These are phyloP conservation scores for Hydrozoanthus tunicans DNA, from an alignment of 64 coral and sea anemone species.

Conservation along the genomic window DNA sequence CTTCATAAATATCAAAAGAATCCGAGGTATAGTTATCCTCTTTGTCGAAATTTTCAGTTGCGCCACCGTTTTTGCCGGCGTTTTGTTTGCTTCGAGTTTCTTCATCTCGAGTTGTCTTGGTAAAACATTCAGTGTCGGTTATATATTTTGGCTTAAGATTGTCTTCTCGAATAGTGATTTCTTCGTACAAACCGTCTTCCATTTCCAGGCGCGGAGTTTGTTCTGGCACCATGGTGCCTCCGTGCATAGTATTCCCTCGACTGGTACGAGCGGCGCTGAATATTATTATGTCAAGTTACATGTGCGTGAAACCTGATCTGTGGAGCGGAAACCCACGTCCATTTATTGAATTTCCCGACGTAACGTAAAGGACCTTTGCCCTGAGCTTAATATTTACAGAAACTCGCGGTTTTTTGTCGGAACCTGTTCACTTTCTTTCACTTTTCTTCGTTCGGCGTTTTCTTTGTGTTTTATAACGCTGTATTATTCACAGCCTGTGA, in stretches of 20 bases:
- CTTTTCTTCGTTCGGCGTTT: background rate
- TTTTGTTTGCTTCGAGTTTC: slow-evolving; percentile 18
- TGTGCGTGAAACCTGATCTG: slow-evolving; percentile 1
- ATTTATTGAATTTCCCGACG: background rate
- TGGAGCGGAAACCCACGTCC: background rate
- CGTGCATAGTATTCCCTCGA: slow-evolving; percentile 20
- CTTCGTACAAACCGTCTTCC: slow-evolving; percentile 51
- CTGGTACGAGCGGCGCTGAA: slow-evolving; percentile 33
- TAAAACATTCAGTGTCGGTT: background rate
- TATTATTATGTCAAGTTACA: background rate
- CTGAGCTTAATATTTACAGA: background rate
- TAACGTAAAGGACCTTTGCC: background rate
- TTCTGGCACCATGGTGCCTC: slow-evolving; percentile 39
- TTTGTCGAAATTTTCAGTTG: slow-evolving; percentile 16
- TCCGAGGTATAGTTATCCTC: slow-evolving; percentile 47
- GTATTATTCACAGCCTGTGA: background rate
- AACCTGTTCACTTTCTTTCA: background rate
- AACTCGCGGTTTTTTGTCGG: background rate
- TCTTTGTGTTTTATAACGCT: too few species aligned
- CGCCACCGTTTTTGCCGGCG: background rate
- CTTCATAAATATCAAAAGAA: slow-evolving; percentile 60
- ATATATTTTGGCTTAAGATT: slow-evolving; percentile 27
- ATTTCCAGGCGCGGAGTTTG: background rate
- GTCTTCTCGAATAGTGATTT: slow-evolving; percentile 23
- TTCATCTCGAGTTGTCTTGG: slow-evolving; percentile 33